Conservation (phyloP, 2,888 invertebrate species). For the Atethmia centrago region DNA sequence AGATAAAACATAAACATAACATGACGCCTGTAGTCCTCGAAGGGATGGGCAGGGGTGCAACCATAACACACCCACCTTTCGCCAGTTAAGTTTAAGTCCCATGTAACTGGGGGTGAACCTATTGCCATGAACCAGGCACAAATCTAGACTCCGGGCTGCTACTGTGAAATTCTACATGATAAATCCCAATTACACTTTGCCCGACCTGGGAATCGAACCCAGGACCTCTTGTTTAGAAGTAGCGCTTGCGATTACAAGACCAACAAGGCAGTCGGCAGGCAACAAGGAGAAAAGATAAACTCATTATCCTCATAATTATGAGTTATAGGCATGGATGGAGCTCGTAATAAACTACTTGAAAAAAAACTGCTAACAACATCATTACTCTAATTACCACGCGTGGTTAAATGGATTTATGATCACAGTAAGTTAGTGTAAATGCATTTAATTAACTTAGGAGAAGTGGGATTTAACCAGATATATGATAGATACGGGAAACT, state of each 20-base stretch:
- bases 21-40: too few relatives aligned
- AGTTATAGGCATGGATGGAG: neutral
- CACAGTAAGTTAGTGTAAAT: neutral
- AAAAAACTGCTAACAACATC: neutral
- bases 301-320: neutral
- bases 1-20: neutral
- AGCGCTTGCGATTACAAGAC: too few relatives aligned
- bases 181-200: neutral
- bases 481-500: too few relatives aligned
- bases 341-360: neutral
- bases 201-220: too few relatives aligned
- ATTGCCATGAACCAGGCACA: neutral
- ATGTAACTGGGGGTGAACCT: neutral
- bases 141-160: neutral
- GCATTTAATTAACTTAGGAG: neutral
- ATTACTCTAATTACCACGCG: neutral
- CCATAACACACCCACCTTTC: neutral
- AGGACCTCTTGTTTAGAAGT: too few relatives aligned
- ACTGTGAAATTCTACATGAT: neutral
- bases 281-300: neutral
- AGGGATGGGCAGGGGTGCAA: too few relatives aligned
- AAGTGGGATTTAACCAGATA: too few relatives aligned
- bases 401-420: neutral
- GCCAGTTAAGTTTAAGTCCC: neutral
- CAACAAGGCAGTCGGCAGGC: neutral